A percentile compares a stretch with the other conserved stretches of the same genome.
Conservation (phyloP, 2,797 vertebrate genomes). For the Sarcoramphus papa region DNA sequence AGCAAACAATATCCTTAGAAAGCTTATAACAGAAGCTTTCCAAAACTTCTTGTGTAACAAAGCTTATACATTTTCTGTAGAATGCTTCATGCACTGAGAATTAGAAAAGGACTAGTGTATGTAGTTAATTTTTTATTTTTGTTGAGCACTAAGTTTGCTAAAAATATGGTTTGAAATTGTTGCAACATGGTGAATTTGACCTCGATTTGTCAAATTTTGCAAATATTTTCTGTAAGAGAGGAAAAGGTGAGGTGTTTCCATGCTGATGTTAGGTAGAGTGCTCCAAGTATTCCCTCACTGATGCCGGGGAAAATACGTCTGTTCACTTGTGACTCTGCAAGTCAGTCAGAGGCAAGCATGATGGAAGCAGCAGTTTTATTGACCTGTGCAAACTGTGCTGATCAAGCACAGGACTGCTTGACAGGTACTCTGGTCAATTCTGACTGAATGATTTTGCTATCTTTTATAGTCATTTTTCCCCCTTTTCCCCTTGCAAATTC, state of each 20-base stretch:
- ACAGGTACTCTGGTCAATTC: background rate
- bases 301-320: rapidly evolving
- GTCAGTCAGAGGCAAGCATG: background rate
- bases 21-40: background rate
- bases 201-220: background rate
- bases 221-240: background rate
- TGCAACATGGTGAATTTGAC: background rate
- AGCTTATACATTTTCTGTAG: background rate
- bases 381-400: background rate
- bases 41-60: background rate
- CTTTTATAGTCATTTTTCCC: background rate
- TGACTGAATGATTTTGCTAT: background rate
- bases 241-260: background rate
- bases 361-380: background rate
- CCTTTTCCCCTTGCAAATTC: background rate
- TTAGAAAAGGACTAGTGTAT: background rate
- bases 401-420: background rate
- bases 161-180: background rate
- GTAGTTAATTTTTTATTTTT: background rate
- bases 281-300: background rate
- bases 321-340: background rate
- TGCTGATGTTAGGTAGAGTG: background rate
- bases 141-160: background rate
- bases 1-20: background rate
- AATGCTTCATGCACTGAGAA: background rate